Base-by-base conservation (phyloP, 2,888 invertebrate genomes). In the Machimus rusticus region DNA sequence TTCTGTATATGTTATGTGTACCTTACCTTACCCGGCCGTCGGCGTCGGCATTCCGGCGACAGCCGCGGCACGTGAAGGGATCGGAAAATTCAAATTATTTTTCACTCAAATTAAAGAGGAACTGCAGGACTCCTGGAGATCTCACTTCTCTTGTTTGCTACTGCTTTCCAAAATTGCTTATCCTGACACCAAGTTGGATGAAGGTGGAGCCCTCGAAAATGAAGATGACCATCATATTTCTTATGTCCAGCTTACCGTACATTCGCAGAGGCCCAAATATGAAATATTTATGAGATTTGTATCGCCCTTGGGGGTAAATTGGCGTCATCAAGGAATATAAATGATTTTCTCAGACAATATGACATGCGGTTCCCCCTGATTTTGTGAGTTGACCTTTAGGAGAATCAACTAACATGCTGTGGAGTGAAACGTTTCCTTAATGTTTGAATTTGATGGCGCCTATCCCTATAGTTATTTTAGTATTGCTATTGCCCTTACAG, bases 261-360 rank as follows among this genome's bases (percentile, higher is more conserved):
- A 84, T 66, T 14, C 43, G 4, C 84, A 39, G 5, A 66, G 39
- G 39, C 8, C 51, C 12, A 39, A 23, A 77, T 84, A 87, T 88
- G 88, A 88, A 88, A 87, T 88, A 88, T 88, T 88, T 88, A 88
- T 88, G 87, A 87, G 87, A 88, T 87, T 87, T 88, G 88, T 88
- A 87, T 87, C 87, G 81, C 87, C 88, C 78, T 85, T 37, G 8
- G 87, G 86, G 79, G 87, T 88, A 88, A 88, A 88, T 88, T 87
- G 88, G 85, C 84, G 74, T 87, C 87, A 88, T 88, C 88, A 87
- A 87, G 66, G 86, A 87, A 87, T 87, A 87, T 88, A 87, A 87
- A 87, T 77, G 88, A 79, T 87, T 78, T 78, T 66, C 51, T 51
- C 57, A 46, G 12, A 23, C 37, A 31, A 31, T 51, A 51, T 76